These are phyloP conservation scores for Mobula birostris DNA, from an alignment of 2,113 vertebrate species.

Conservation along the genomic window DNA sequence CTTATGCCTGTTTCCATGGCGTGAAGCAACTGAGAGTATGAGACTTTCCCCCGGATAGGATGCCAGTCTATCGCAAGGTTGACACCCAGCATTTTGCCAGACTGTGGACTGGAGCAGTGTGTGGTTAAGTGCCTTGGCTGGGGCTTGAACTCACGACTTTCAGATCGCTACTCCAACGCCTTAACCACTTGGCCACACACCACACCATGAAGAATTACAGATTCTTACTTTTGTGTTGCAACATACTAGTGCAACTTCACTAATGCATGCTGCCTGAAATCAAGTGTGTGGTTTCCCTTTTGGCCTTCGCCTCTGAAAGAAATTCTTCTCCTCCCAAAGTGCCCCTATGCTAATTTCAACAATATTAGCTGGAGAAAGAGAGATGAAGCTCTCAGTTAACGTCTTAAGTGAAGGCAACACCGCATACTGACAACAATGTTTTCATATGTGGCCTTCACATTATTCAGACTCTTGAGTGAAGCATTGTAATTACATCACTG, in stretches of 20 bases:
- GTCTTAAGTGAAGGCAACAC: background rate
- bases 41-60: too few relatives aligned
- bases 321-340: background rate
- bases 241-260: background rate
- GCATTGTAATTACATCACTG: background rate
- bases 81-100: too few relatives aligned
- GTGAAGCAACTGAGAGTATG: too few relatives aligned
- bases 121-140: too few relatives aligned
- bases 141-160: too few relatives aligned
- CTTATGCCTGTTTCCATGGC: too few relatives aligned
- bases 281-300: background rate
- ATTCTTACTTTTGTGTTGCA: background rate
- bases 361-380: background rate
- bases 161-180: too few relatives aligned
- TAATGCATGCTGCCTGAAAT: background rate
- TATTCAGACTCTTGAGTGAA: background rate
- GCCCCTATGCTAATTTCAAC: background rate
- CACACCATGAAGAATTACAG: background rate
- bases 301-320: background rate
- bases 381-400: background rate
- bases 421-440: background rate
- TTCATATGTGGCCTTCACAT: background rate
- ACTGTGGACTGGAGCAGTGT: too few relatives aligned
- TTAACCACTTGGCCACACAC: too few relatives aligned
- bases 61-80: too few relatives aligned